Conservation (phyloP, 2,888 invertebrate genomes). For the Parnassius smintheus region DNA sequence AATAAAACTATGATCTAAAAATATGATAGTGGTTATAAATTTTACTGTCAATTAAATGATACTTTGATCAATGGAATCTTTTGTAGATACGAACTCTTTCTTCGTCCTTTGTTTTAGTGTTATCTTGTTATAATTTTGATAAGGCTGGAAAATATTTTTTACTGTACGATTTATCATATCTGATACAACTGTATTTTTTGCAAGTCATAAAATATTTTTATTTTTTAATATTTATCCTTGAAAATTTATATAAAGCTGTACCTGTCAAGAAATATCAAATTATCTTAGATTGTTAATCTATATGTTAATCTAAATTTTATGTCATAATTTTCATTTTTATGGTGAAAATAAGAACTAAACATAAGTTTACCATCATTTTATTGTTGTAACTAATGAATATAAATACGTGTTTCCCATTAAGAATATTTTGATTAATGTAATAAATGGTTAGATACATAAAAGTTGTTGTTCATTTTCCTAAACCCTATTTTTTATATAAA, state of each 20-base stretch:
- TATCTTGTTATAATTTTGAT: conserved; percentile 17
- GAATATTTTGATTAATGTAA: conserved; percentile 52
- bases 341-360: not conserved
- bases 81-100: conserved; percentile 6
- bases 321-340: not conserved
- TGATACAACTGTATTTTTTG: not conserved
- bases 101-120: conserved; percentile 3
- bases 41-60: conserved; percentile 27
- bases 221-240: not conserved
- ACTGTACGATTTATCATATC: not conserved
- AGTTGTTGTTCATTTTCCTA: conserved; percentile 36
- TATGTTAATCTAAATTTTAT: not conserved
- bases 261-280: conserved; percentile 4
- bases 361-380: conserved; percentile 72
- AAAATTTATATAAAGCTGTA: conserved; percentile 13
- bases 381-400: conserved; percentile 40
- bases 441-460: conserved; percentile 61
- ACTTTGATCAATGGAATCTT: not conserved
- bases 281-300: not conserved
- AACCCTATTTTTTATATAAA: not conserved
- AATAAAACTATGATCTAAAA: conserved; percentile 12
- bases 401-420: conserved; percentile 43
- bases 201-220: too few species aligned
- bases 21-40: conserved; percentile 17
- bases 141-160: conserved; percentile 29